Evolutionary conservation across 2,888 invertebrate genomes (phyloP).

Genomic region (Lordiphosa fenestrarum): DNA sequence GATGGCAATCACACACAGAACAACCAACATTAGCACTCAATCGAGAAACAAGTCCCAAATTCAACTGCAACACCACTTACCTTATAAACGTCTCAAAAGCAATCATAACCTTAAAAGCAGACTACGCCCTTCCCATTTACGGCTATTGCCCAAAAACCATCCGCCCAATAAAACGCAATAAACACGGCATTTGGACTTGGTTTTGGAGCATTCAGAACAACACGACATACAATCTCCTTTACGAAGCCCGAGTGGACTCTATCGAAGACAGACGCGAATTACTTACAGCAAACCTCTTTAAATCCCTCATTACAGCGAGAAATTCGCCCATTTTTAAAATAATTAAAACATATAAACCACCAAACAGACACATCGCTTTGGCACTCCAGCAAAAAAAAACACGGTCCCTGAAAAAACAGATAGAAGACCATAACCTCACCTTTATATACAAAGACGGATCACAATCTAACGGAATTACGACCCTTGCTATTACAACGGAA

Average conservation of each 20-base stretch:
- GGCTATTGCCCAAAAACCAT: slow-evolving; percentile 10
- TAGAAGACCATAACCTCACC: not conserved
- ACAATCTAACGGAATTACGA: not conserved
- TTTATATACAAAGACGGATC: not conserved
- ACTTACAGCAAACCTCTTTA: slow-evolving; percentile 9
- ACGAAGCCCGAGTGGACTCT: slow-evolving; percentile 1
- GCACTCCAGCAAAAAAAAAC: slow-evolving; percentile 1
- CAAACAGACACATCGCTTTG: too few species aligned
- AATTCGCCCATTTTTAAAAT: not conserved
- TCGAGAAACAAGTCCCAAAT: slow-evolving; percentile 13
- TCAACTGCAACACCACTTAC: slow-evolving; percentile 14
- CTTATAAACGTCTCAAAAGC: slow-evolving; percentile 15
- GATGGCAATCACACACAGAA: slow-evolving; percentile 29
- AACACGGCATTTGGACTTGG: slow-evolving; percentile 13
- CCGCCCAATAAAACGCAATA: slow-evolving; percentile 9
- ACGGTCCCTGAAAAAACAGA: slow-evolving; percentile 1
- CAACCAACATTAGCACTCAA: slow-evolving; percentile 8
- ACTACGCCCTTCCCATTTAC: slow-evolving; percentile 13
- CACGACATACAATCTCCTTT: not conserved
- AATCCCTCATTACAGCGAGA: not conserved
- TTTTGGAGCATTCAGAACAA: too few species aligned
- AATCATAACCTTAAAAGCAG: slow-evolving; percentile 12
- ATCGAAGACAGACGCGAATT: slow-evolving; percentile 11
- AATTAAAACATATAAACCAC: not conserved
- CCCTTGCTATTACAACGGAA: slow-evolving; percentile 3